A percentile compares a stretch with the other conserved stretches of the same genome.
These are phyloP conservation scores for Littorina saxatilis DNA, from an alignment of 1,140 invertebrate genomes.

Conservation along the genomic window DNA sequence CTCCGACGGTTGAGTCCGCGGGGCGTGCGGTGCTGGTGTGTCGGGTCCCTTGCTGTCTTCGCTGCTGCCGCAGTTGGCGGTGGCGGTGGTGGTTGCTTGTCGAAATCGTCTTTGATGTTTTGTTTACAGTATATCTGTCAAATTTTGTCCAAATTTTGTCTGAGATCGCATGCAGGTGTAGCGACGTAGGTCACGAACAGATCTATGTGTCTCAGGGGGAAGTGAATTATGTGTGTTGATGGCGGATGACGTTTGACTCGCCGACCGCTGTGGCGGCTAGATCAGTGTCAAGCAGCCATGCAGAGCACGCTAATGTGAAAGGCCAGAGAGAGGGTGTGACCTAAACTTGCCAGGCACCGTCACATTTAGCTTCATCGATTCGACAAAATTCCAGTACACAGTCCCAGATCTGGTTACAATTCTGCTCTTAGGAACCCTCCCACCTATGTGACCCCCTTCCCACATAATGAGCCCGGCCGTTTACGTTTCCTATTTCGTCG, in stretches of 20 bases:
- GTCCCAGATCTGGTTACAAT: neutral
- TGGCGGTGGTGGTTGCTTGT: neutral
- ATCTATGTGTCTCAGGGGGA: conserved; percentile 30
- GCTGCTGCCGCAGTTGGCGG: neutral
- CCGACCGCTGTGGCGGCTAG: conserved; percentile 9
- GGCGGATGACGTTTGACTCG: conserved; percentile 34
- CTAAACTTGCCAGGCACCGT: neutral
- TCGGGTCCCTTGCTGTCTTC: conserved; percentile 27
- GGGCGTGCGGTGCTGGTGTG: neutral
- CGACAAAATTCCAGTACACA: conserved; percentile 4
- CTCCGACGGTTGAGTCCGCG: conserved; percentile 33
- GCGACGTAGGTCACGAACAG: conserved; percentile 1
- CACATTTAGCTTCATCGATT: neutral
- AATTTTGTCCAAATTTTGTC: neutral
- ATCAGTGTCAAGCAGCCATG: conserved; percentile 31
- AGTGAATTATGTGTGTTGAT: conserved; percentile 18
- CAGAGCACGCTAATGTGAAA: conserved; percentile 30
- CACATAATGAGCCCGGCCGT: conserved; percentile 32
- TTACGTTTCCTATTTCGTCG: conserved; percentile 15
- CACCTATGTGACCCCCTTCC: conserved; percentile 26
- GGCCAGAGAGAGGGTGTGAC: conserved; percentile 23
- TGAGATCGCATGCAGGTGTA: conserved; percentile 8
- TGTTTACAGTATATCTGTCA: neutral
- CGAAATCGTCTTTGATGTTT: neutral
- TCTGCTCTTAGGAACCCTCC: neutral